Evolutionary conservation across 2,888 invertebrate species (phyloP).

Genomic region (Patella depressa): DNA sequence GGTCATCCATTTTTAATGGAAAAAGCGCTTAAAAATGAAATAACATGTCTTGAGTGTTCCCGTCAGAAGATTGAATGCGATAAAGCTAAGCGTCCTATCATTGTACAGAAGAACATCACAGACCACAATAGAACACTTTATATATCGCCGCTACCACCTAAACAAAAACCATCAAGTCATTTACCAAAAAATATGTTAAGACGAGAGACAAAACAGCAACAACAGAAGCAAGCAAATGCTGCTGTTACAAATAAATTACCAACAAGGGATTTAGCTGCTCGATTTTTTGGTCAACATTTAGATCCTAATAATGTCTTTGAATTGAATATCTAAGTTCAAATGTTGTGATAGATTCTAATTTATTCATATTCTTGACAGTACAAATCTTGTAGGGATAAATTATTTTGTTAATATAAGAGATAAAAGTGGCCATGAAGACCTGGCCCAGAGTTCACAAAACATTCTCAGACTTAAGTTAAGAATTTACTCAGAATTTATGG

Average conservation of each 20-base stretch:
- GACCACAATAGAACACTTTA: conserved; percentile 54
- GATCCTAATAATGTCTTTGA: conserved; percentile 57
- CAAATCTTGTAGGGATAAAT: too few species aligned
- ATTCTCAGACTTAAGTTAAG: too few species aligned
- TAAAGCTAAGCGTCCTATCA: conserved; percentile 53
- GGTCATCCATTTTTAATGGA: conserved; percentile 67
- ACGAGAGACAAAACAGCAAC: conserved; percentile 37
- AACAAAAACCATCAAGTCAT: conserved; percentile 46
- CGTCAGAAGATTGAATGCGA: conserved; percentile 60
- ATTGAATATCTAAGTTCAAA: conserved; percentile 32
- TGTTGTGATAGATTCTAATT: too few species aligned
- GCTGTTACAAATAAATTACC: conserved; percentile 38
- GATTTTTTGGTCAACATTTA: conserved; percentile 63
- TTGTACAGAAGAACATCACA: conserved; percentile 59
- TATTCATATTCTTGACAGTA: too few species aligned
- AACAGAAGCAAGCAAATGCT: conserved; percentile 32
- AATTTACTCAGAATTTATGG: too few species aligned
- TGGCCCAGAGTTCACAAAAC: too few species aligned
- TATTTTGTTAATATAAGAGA: too few species aligned
- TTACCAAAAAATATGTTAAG: conserved; percentile 50
- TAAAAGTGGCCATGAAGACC: too few species aligned
- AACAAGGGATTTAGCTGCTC: conserved; percentile 56
- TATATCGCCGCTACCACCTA: conserved; percentile 56
- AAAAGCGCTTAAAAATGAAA: conserved; percentile 64
- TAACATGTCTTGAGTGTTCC: conserved; percentile 60